A percentile compares a stretch with the other conserved stretches of the same genome.
Evolutionary conservation across 2,113 vertebrate genomes (phyloP).

Genomic region (Epinephelus lanceolatus): DNA sequence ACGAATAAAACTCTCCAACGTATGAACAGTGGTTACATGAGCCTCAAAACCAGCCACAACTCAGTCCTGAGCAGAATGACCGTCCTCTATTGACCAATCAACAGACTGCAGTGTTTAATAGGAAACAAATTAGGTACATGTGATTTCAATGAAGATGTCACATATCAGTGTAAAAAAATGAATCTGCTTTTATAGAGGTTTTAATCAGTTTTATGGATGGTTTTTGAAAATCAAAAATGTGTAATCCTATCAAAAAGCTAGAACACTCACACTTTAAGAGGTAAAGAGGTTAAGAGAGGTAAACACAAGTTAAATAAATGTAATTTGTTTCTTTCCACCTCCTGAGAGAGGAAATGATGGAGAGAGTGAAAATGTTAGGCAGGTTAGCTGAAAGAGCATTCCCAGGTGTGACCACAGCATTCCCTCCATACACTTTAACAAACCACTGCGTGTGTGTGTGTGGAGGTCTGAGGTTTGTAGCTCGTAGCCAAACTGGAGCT

Average conservation of each 20-base stretch:
- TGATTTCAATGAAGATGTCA: neutral
- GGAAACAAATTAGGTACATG: neutral
- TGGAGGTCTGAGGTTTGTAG: slow-evolving; percentile 58
- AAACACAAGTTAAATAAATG: slow-evolving; percentile 42
- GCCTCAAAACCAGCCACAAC: no score
- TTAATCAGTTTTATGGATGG: neutral
- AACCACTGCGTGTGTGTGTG: slow-evolving; percentile 52
- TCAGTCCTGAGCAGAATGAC: no score
- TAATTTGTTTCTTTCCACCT: slow-evolving; percentile 55
- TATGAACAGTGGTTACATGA: no score
- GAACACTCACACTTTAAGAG: neutral
- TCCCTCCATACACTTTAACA: slow-evolving; percentile 76
- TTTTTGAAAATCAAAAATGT: neutral
- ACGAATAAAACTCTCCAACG: no score
- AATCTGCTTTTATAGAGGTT: neutral
- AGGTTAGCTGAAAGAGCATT: slow-evolving; percentile 77
- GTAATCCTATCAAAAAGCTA: neutral
- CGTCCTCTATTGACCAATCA: no score
- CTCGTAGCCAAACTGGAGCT: slow-evolving; percentile 70
- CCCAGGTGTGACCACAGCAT: slow-evolving; percentile 80
- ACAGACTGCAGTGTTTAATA: no score
- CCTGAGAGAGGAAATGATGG: slow-evolving; percentile 52
- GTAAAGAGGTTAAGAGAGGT: neutral
- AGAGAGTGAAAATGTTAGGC: slow-evolving; percentile 53
- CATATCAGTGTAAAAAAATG: neutral